A percentile compares a stretch with the other conserved stretches of the same genome.
Conservation (phyloP, 2,797 vertebrate species). For the Sarcophilus harrisii region DNA sequence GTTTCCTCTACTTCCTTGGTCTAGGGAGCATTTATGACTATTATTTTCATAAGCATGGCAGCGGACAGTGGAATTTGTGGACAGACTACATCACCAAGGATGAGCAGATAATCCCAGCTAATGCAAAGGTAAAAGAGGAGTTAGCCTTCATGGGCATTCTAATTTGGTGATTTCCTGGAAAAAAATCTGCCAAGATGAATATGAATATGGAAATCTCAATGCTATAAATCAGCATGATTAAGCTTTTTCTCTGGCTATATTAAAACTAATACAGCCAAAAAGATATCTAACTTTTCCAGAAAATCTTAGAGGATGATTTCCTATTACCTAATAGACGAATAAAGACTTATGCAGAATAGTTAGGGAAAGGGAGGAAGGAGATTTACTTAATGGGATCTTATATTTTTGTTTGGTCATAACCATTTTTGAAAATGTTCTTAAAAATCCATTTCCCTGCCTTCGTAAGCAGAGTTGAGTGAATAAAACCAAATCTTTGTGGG, state of each 20-base stretch:
- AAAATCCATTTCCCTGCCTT: background rate
- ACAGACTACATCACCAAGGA: slow-evolving; percentile 90
- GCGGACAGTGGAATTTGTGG: slow-evolving; percentile 92
- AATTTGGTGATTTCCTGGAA: slow-evolving; percentile 12
- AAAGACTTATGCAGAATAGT: slow-evolving; percentile 1
- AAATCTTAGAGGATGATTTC: slow-evolving; percentile 33
- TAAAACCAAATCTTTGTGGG: slow-evolving; percentile 7
- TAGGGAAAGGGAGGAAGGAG: background rate
- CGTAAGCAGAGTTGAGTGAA: background rate
- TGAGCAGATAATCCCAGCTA: slow-evolving; percentile 86
- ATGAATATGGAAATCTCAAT: background rate
- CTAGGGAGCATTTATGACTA: slow-evolving; percentile 95
- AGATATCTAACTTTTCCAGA: background rate
- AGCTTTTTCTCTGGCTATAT: slow-evolving; percentile 19
- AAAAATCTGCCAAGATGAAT: background rate
- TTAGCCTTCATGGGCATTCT: background rate
- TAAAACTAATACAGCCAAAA: background rate
- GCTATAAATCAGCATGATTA: background rate
- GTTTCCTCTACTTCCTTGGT: slow-evolving; percentile 53
- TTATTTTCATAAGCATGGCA: slow-evolving; percentile 90
- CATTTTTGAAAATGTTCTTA: background rate
- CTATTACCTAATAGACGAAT: background rate
- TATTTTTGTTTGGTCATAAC: slow-evolving; percentile 20
- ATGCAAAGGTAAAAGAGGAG: slow-evolving; percentile 87
- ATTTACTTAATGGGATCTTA: slow-evolving; percentile 16